Base-by-base conservation (phyloP, 2,113 vertebrate genomes). In the Gnathonemus longibarbis region DNA sequence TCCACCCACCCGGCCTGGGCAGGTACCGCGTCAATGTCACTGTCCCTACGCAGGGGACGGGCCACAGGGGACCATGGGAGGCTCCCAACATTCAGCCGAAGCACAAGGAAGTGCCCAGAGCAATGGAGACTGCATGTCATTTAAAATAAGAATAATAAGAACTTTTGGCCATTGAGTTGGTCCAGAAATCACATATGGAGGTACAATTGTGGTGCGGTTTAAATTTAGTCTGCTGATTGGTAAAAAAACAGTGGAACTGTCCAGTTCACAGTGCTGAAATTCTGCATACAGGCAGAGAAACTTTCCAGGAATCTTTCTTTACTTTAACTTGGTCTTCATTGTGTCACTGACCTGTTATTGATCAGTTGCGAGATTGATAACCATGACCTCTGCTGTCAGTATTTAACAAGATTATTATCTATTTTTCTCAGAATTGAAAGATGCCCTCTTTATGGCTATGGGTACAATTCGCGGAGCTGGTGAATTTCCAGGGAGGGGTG, bases 161-260 rank as follows among this genome's bases (percentile, higher is more conserved):
- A 31, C 77, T 74, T 21, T 77, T 24, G 49, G 48, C 27, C 49
- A 83, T 49, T 31, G 74, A 56, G 88, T 80, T 27, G 35, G 88
- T 42, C 46, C 24, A 89, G 88, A 89, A 89, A 83, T 27, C 52
- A 39, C 45, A 52, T 53, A 17, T 83, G 49, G 74, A 89, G 52
- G 31, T 24, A 50, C 45, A 15, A 5, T 24, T 50, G 45, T 53
- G 35, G 17, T 1, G 7, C 31, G 9, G 35, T 35, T 48, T 53
- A 87, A 86, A 87, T 87, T 35, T 87, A 87, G 11, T 35, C 11
- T 89, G 48, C 49, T 80, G n/a, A 39, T 66, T 46, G 49, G 70
- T 17, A 80, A 45, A 39, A 56, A 49, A 52, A 89, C 4, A 0
- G 48, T 53, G 70, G 88, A 83, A 74, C 88, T 84, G 74, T 89